Conservation (phyloP, 64 coral and sea anemone species). For the Acropora yongei region DNA sequence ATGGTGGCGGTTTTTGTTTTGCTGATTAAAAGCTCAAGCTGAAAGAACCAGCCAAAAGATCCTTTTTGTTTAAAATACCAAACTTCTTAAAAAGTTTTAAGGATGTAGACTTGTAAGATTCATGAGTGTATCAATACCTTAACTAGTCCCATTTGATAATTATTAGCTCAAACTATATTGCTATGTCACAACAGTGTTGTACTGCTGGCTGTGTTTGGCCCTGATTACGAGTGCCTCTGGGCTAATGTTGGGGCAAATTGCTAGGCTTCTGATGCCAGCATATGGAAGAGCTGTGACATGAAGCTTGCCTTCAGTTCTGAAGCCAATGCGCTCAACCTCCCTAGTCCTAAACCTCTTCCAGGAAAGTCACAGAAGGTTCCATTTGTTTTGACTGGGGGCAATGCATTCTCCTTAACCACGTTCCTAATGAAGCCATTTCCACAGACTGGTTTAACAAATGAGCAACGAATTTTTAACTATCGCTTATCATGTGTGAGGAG, state of each 20-base stretch:
- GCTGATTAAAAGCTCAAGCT: neutral
- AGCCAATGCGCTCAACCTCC: no score
- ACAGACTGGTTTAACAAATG: neutral
- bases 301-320: neutral
- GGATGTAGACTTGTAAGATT: neutral
- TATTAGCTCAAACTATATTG: no score
- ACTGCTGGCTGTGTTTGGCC: no score
- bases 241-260: conserved; percentile 33
- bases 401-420: neutral
- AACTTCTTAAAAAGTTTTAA: conserved; percentile 21
- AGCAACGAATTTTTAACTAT: neutral
- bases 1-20: neutral
- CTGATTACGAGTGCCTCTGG: conserved; percentile 41
- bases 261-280: neutral
- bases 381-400: neutral
- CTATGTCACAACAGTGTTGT: no score
- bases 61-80: neutral
- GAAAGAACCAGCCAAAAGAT: conserved; percentile 12
- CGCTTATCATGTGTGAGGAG: no score
- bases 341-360: no score
- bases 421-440: conserved; percentile 3
- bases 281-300: conserved; percentile 17
- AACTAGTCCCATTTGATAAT: no score
- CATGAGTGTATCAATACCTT: no score
- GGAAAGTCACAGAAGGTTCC: no score